Evolutionary conservation across 2,113 vertebrate genomes (phyloP).

Genomic region (Pseudorectes ferrugineus): DNA sequence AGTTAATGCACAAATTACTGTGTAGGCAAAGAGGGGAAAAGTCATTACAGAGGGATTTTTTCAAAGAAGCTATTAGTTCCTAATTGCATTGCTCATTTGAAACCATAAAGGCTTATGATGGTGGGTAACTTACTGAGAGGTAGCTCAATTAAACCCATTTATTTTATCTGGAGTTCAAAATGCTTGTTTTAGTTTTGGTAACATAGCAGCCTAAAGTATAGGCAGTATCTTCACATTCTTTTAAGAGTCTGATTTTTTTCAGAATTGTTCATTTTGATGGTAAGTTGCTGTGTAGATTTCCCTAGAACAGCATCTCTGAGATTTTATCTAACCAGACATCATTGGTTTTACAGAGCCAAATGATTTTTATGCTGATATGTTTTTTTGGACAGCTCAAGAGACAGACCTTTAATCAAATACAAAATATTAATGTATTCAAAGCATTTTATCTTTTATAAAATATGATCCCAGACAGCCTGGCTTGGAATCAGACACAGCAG

Average conservation of each 20-base stretch:
- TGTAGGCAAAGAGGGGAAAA: not conserved
- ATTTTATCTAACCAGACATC: not conserved
- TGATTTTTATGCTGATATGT: not conserved
- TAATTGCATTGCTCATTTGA: slow-evolving; percentile 30
- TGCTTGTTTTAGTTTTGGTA: not conserved
- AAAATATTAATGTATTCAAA: slow-evolving; percentile 31
- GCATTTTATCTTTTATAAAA: slow-evolving; percentile 40
- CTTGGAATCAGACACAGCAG: slow-evolving; percentile 30
- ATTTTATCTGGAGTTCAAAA: not conserved
- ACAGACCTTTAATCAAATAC: slow-evolving; percentile 17
- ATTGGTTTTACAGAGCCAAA: not conserved
- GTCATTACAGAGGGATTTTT: not conserved
- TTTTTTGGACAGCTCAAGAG: not conserved
- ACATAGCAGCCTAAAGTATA: not conserved
- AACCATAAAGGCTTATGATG: not conserved
- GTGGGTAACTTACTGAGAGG: not conserved
- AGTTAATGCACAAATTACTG: slow-evolving; percentile 5
- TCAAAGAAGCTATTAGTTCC: slow-evolving; percentile 6
- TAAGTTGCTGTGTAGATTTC: not conserved
- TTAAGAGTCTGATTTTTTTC: not conserved
- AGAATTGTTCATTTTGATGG: not conserved
- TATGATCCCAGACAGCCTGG: slow-evolving; percentile 9
- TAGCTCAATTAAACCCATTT: not conserved
- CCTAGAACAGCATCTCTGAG: not conserved
- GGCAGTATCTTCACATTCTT: not conserved